These are phyloP conservation scores for Nothocercus nigrocapillus DNA, from an alignment of 2,113 vertebrate species.

Conservation along the genomic window DNA sequence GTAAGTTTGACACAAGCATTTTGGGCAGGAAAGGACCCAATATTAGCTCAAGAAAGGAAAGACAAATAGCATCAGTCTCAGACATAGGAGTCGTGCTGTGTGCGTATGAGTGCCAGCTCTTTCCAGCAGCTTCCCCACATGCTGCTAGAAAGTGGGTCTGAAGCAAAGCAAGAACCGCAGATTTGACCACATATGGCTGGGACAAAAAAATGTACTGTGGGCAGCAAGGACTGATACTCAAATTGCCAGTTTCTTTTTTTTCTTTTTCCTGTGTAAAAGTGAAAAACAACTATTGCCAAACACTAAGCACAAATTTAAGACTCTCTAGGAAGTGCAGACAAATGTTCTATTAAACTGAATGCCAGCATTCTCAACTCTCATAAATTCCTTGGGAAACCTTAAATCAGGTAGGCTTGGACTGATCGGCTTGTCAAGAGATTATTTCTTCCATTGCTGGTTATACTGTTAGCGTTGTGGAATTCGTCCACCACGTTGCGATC, in stretches of 20 bases:
- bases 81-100: not conserved
- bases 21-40: not conserved
- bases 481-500: not conserved
- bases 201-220: not conserved
- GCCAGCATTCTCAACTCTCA: not conserved
- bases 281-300: not conserved
- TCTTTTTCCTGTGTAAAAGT: not conserved
- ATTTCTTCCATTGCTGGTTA: not conserved
- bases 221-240: not conserved
- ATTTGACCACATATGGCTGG: not conserved
- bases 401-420: not conserved
- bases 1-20: not conserved
- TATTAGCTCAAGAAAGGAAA: not conserved
- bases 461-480: not conserved
- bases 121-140: rapidly evolving
- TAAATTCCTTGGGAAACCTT: not conserved
- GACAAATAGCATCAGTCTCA: not conserved
- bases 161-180: not conserved
- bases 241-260: not conserved
- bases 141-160: not conserved
- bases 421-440: not conserved
- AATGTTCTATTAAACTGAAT: not conserved
- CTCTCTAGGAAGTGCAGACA: not conserved
- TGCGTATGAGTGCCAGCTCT: not conserved
- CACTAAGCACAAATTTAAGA: not conserved